phyloP scores from a whole-genome alignment of 2,113 vertebrate genomes.

The Casuarius casuarius region DNA sequence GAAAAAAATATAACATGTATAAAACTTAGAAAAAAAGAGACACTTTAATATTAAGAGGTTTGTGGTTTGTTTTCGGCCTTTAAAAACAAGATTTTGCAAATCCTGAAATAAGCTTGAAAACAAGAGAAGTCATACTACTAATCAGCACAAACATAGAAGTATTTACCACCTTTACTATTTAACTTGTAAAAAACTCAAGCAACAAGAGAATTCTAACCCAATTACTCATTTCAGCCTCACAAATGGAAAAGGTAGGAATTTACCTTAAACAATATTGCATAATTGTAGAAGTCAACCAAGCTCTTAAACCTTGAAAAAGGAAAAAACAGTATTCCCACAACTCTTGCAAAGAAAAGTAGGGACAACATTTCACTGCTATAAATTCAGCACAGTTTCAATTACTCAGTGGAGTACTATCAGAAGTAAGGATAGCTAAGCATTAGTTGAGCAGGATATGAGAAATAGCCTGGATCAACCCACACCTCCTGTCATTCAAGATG shows the following conservation, averaged over 20 bases:
- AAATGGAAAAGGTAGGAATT: neutral
- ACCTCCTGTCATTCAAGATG: neutral
- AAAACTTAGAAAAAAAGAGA: neutral
- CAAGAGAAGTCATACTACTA: neutral
- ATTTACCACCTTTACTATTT: neutral
- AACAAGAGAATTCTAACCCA: neutral
- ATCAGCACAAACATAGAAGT: neutral
- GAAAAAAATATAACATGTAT: neutral
- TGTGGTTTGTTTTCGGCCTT: neutral
- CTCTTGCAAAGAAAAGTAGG: neutral
- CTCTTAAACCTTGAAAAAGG: neutral
- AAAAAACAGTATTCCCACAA: neutral
- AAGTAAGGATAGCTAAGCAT: neutral
- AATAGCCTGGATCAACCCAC: neutral
- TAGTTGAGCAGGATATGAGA: neutral
- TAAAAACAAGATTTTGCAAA: neutral
- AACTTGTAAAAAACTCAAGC: neutral
- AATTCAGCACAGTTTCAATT: neutral
- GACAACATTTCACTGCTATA: neutral
- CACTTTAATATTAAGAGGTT: neutral
- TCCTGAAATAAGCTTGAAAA: neutral
- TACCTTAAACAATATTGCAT: neutral
- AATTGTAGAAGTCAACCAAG: rapidly evolving
- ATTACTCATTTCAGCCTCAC: neutral
- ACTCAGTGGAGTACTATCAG: neutral